These are phyloP conservation scores for Conistra vaccinii DNA, from an alignment of 2,888 invertebrate genomes.

Conservation along the genomic window DNA sequence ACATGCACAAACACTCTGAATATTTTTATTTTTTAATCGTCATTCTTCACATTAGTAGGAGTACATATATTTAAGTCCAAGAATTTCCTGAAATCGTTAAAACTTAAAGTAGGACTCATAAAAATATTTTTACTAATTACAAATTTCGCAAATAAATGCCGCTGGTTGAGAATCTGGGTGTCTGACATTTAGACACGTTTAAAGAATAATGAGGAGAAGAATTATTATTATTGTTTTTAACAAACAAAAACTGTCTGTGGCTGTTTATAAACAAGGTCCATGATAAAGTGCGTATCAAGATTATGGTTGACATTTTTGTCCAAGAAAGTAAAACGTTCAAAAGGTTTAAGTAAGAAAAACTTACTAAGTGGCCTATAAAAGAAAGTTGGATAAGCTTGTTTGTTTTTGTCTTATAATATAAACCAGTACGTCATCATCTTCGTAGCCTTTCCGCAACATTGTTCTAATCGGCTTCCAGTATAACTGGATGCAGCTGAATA, in stretches of 20 bases:
- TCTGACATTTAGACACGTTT: conserved; percentile 54
- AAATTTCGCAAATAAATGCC: conserved; percentile 36
- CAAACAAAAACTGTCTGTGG: conserved; percentile 35
- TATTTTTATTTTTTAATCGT: conserved; percentile 3
- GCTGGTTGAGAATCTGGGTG: conserved; percentile 4
- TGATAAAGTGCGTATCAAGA: conserved; percentile 42
- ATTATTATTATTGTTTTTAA: conserved; percentile 42
- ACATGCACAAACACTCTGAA: background rate
- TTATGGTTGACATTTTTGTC: conserved; percentile 34
- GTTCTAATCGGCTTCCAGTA: background rate
- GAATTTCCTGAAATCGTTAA: conserved; percentile 20
- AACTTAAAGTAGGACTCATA: conserved; percentile 7
- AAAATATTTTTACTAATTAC: conserved; percentile 54
- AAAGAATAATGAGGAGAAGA: conserved; percentile 35
- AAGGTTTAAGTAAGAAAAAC: conserved; percentile 8
- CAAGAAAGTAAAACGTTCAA: conserved; percentile 6
- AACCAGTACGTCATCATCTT: background rate
- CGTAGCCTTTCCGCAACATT: background rate
- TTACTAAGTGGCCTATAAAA: conserved; percentile 8
- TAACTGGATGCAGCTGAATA: background rate
- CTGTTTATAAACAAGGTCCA: conserved; percentile 9
- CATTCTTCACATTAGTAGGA: background rate
- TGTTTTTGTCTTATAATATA: background rate
- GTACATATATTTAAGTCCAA: conserved; percentile 17
- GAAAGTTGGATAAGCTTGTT: conserved; percentile 1